A percentile compares a stretch with the other conserved stretches of the same genome.
Conservation (phyloP, 1,140 invertebrate genomes). For the Saxidomus purpurata region DNA sequence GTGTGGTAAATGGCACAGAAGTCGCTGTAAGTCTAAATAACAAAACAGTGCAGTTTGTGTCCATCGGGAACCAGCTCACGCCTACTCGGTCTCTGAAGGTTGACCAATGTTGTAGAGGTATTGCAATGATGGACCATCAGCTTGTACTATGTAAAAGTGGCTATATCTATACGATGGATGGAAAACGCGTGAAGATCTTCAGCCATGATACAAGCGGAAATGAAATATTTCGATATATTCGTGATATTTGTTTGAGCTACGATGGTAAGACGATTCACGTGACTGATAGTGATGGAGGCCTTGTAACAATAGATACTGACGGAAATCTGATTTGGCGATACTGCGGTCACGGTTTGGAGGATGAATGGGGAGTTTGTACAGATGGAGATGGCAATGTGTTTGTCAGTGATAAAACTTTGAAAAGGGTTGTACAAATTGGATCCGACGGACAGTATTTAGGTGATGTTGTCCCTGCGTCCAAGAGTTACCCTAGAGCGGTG, state of each 20-base stretch:
- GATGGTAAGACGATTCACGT: not conserved
- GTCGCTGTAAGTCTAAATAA: not conserved
- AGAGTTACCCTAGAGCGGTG: not conserved
- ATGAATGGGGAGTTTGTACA: not conserved
- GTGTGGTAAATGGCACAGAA: not conserved
- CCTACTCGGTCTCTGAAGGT: not conserved
- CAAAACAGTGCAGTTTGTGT: not conserved
- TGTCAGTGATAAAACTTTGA: not conserved
- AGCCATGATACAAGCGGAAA: no score
- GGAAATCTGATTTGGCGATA: not conserved
- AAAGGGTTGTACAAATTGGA: not conserved
- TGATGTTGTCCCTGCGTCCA: not conserved
- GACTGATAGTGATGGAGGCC: not conserved
- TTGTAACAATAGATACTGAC: not conserved
- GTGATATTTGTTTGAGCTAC: not conserved
- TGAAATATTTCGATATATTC: not conserved
- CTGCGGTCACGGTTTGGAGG: not conserved
- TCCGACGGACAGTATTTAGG: not conserved
- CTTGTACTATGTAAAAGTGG: no score
- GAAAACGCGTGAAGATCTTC: no score
- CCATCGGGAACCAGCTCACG: not conserved
- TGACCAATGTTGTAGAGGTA: no score
- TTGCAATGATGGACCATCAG: no score
- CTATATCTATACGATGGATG: no score
- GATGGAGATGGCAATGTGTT: constrained; percentile 34